Base-by-base conservation (phyloP, 2,113 vertebrate species). In the Sphaerodactylus townsendi region DNA sequence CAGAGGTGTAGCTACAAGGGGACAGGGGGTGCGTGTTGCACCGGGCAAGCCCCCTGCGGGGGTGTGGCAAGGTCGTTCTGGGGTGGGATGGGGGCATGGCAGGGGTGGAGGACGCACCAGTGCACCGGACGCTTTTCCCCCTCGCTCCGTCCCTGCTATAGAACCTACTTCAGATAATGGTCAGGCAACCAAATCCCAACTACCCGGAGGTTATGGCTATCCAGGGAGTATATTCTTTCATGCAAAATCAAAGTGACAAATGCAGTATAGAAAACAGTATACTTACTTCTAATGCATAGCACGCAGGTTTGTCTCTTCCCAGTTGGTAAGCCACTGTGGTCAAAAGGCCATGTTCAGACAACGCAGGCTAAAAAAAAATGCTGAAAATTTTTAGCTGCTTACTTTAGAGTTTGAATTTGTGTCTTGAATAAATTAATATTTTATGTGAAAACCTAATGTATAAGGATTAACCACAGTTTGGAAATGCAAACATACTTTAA, bases 271-370 rank as follows among this genome's bases (percentile, higher is more conserved):
- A 69, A 14, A 5, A 69, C n/a, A 33, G 78, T 68, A 33, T 73
- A 92, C 93, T 90, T 92, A 95, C 99, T 97, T 99, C 99, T n/a
- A 99, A 91, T 0, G 98, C 98, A 21, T 99, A 99, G 90, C 81
- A 97, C 65, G 90, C 96, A 1, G 98, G 97, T 79, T 96, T 92
- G 30, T 98, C 86, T 91, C 88, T 96, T 75, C 99, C 98, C 89
- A 99, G 88, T 90, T 99, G 97, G 95, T 99, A 99, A 74, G 97
- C 98, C 7, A 99, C 93, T 0, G 99, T 99, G 77, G 98, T 99
- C 86, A 99, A 90, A 84, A 99, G 98, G 72, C 98, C 99, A 33
- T 98, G 97, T 4, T 98, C 96, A 5, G 98, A 99, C 93, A 98
- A 95, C 15, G 99, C 95, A 21, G 97, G 93, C 97, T 99, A 88